Base-by-base conservation (phyloP, 2,797 vertebrate species). In the Avahi laniger region DNA sequence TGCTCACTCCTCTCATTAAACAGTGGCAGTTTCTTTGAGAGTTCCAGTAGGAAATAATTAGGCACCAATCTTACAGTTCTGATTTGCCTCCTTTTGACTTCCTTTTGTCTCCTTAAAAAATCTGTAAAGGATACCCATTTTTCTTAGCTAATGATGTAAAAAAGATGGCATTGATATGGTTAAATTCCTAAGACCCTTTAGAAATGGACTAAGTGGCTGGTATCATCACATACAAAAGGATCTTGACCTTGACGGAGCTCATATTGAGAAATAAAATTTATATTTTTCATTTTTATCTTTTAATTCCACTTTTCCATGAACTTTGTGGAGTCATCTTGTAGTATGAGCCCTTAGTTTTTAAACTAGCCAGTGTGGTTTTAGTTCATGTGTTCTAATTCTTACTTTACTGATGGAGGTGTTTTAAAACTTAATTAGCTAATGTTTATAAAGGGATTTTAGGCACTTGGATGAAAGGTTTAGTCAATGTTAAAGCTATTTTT, bases 401-500 rank as follows among this genome's bases (percentile, higher is more conserved):
- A 61, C 48, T 90, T 95, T 92, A 28, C 12, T 33, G 35, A 52
- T 82, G n/a, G 30, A 72, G 4, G 14, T 63, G 17, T 93, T 92
- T 91, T 89, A 93, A 94, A 79, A 87, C 24, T 82, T 89, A 83
- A 91, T 93, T 97, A 89, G 24, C 63, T 59, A 89, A 67, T 61
- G 9, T 28, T 24, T 69, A 46, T 85, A 93, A 96, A 93, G 33
- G 35, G 22, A 92, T 96, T 96, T 84, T 43, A 89, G 52, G 26
- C 65, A 76, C 41, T 92, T 85, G 28, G 2, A 67, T 86, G 69
- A 96, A 90, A 90, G n/a, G 1, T 14, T 94, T 91, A 93, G 48
- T 93, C 50, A 93, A 73, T 63, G 15, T 35, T 82, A 43, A 94
- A 92, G 54, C 7, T 82, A 24, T 69, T 93, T 81, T 95, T 96